Evolutionary conservation across 1,140 invertebrate species (phyloP).

Genomic region (Caenorhabditis brenneri): DNA sequence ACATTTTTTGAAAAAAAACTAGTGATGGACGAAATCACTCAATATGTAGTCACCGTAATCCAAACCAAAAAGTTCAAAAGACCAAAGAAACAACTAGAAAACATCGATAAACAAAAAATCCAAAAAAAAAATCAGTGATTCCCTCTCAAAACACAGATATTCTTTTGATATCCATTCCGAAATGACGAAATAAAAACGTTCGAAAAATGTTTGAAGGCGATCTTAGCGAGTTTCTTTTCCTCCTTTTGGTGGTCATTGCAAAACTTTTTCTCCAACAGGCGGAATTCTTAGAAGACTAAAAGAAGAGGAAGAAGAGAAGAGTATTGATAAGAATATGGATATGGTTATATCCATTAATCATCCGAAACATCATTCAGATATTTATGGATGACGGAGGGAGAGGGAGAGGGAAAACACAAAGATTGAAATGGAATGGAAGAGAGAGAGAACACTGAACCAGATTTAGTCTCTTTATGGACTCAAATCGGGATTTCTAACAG

Average conservation of each 20-base stretch:
- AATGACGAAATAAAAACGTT: background rate
- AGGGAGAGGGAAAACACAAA: background rate
- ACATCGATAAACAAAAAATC: background rate
- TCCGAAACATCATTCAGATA: background rate
- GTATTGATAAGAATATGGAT: background rate
- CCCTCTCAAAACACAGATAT: background rate
- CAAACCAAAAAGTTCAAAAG: slow-evolving; percentile 16
- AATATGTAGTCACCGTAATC: too few species aligned
- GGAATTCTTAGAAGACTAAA: background rate
- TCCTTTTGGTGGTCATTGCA: background rate
- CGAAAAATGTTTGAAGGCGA: background rate
- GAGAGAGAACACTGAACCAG: too few species aligned
- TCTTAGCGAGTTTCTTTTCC: background rate
- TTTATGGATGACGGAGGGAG: background rate
- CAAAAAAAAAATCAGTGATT: too few species aligned
- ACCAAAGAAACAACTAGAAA: background rate
- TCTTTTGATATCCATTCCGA: background rate
- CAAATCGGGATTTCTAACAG: too few species aligned
- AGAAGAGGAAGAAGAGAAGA: background rate
- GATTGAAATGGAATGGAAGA: background rate
- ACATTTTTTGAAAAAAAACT: too few species aligned
- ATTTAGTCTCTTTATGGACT: too few species aligned
- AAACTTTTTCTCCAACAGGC: background rate
- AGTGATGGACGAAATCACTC: too few species aligned
- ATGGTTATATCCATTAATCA: background rate